These are phyloP conservation scores for Teleogryllus occipitalis DNA, from an alignment of 1,140 invertebrate genomes.

Conservation along the genomic window DNA sequence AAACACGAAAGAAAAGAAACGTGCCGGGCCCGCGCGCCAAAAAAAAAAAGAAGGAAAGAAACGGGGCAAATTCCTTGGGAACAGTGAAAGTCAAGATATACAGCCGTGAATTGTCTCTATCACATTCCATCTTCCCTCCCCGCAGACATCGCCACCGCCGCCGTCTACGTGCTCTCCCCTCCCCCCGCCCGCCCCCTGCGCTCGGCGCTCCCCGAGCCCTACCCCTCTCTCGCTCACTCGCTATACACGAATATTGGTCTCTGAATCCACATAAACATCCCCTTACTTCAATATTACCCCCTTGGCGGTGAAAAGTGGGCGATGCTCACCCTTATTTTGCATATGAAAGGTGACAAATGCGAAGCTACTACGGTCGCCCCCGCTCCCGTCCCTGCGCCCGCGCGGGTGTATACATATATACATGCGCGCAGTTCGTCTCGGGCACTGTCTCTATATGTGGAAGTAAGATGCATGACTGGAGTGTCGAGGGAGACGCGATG, in stretches of 20 bases:
- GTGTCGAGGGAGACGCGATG: too few species aligned
- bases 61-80: not conserved
- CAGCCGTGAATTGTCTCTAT: slow-evolving; percentile 1
- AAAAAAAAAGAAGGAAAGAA: not conserved
- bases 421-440: not conserved
- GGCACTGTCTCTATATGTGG: not conserved
- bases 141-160: too few species aligned
- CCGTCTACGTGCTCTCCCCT: too few species aligned
- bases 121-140: not conserved
- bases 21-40: not conserved
- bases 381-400: too few species aligned
- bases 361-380: not conserved
- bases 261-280: slow-evolving; percentile 20
- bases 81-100: not conserved
- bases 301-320: slow-evolving; percentile 22
- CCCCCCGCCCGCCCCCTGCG: too few species aligned
- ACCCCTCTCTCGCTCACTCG: not conserved
- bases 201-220: not conserved
- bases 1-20: slow-evolving; percentile 1
- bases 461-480: not conserved
- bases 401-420: not conserved
- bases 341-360: slow-evolving; percentile 24
- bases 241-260: slow-evolving; percentile 22
- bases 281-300: slow-evolving; percentile 20
- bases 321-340: slow-evolving; percentile 20